Evolutionary conservation across 2,113 vertebrate genomes (phyloP).

Genomic region (Cairina moschata): DNA sequence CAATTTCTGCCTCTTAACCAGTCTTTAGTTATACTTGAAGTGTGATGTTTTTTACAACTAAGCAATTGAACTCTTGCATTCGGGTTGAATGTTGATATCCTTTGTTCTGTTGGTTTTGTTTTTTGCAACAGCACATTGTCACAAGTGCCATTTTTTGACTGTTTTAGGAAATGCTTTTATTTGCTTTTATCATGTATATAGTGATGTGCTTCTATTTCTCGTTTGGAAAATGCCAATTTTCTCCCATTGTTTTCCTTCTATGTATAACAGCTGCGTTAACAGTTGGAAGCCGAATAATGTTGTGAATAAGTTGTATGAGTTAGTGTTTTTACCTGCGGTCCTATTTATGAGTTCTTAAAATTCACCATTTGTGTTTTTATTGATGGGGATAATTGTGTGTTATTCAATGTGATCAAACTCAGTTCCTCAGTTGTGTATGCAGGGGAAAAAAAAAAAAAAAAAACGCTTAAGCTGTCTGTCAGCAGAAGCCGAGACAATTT

Average conservation of each 20-base stretch:
- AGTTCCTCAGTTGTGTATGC: neutral
- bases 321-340: neutral
- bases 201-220: neutral
- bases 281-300: neutral
- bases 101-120: neutral
- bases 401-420: neutral
- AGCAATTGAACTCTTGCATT: neutral
- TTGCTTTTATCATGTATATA: neutral
- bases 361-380: neutral
- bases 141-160: neutral
- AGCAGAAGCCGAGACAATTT: neutral
- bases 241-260: neutral
- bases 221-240: neutral
- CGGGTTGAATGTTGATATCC: neutral
- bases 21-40: neutral
- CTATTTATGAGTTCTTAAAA: neutral
- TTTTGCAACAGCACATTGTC: neutral
- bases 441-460: too few species aligned
- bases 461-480: neutral
- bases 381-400: neutral
- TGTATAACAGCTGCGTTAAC: neutral
- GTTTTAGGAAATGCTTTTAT: neutral
- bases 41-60: neutral
- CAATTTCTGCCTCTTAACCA: fast-evolving
- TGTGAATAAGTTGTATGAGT: neutral